Base-by-base conservation (phyloP, 1,140 invertebrate genomes). In the Bombus confusus region DNA sequence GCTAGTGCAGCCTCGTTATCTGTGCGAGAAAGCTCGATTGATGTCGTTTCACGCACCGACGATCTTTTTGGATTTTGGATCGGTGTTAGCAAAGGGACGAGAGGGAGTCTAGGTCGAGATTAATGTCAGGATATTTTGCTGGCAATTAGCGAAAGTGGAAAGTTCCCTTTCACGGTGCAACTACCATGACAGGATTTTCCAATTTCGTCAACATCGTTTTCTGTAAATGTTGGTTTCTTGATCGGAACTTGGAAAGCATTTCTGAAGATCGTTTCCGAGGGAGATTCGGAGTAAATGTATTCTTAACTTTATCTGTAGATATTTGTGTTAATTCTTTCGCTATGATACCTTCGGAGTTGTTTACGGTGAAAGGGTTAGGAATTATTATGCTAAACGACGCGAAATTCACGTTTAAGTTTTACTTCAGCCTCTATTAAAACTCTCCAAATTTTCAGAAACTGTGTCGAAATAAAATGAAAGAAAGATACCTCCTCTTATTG, bases 41-140 rank as follows among this genome's bases (percentile, higher is more conserved):
- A 85, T 73, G 77, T 84, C 83, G 83, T 85, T 85, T 80, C 68
- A 73, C 57, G 77, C 83, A 72, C 31, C 83, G 28, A 59, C 77
- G 83, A 80, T 73, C 77, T 34, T 71, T 72, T 28, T 2, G 31
- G 57, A 64, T 85, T 62, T 64, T 31, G 39, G 25, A 59, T 72
- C 76, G 68, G 79, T 84, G 37, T 39, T 39, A 4, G 73, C 1
- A 3, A 52, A 34, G 34, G 41, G 34, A 77, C 2, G 62, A 52
- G 25, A 57, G 25, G 12, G 3, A 37, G 74, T 69, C 64, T 25
- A 13, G 64, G 43, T 59, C 13, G 15, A 47, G 64, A 78, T 83
- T 71, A 77, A 68, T 34, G 12, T 13, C 22, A n/a, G 47, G 68
- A 77, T 22, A 18, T 52, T 25, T 83, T 28, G 47, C 25, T 43